Conservation (phyloP, 2,113 vertebrate species). For the Lepus europaeus region DNA sequence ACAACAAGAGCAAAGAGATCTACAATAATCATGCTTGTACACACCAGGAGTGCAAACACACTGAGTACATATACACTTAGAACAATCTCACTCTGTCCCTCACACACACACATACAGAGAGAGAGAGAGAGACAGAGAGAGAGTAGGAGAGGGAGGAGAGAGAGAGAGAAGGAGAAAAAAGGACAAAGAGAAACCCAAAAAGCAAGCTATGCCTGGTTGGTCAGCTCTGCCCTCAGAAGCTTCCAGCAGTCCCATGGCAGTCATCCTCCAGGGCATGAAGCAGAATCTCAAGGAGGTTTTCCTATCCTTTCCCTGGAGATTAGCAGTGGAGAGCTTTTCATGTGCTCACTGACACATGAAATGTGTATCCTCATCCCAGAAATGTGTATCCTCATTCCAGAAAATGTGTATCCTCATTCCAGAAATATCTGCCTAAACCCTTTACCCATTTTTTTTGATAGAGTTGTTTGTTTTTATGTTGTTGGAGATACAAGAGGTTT, state of each 20-base stretch:
- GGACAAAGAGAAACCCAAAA: neutral
- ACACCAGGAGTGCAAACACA: neutral
- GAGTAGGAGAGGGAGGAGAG: neutral
- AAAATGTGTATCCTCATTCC: neutral
- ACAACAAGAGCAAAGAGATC: neutral
- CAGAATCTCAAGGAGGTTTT: neutral
- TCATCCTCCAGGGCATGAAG: neutral
- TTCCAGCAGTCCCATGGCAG: neutral
- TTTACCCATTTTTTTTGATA: neutral
- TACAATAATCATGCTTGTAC: neutral
- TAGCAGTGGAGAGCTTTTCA: neutral
- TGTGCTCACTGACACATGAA: neutral
- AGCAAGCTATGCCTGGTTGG: neutral
- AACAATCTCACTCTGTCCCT: too few species aligned
- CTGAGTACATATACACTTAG: too few species aligned
- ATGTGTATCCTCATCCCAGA: neutral
- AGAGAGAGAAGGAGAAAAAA: neutral
- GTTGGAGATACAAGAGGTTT: neutral
- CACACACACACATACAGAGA: neutral
- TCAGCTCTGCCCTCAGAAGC: neutral
- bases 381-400: neutral
- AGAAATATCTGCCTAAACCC: neutral
- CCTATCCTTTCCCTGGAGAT: neutral
- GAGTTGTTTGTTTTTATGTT: neutral
- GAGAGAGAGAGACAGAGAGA: too few species aligned